Evolutionary conservation across 2,113 vertebrate genomes (phyloP).

Genomic region (Cyanistes caeruleus): DNA sequence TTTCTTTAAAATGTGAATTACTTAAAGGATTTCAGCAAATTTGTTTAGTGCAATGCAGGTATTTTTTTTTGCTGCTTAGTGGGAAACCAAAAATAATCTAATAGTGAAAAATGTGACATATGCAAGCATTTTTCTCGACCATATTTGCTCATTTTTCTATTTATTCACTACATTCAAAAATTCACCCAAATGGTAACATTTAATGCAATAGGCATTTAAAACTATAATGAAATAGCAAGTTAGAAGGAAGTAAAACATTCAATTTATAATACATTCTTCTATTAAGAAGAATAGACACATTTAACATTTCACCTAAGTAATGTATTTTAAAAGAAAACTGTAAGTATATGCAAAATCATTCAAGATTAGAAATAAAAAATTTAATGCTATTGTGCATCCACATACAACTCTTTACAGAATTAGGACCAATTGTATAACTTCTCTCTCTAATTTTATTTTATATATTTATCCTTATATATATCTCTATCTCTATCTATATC

Average conservation of each 20-base stretch:
- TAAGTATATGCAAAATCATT: background rate
- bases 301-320: background rate
- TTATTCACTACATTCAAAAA: background rate
- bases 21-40: background rate
- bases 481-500: background rate
- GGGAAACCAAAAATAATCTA: background rate
- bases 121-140: background rate
- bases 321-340: background rate
- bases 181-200: background rate
- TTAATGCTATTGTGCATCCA: background rate
- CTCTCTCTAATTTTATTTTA: background rate
- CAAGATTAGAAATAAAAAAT: background rate
- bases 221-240: background rate
- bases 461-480: background rate
- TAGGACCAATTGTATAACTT: background rate
- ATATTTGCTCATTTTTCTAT: background rate
- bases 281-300: background rate
- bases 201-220: background rate
- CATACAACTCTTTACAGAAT: background rate
- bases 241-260: background rate
- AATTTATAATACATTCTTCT: background rate
- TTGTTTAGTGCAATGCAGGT: background rate
- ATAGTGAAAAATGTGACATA: background rate
- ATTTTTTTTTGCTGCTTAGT: background rate
- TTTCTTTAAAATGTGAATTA: background rate